phyloP scores from a whole-genome alignment of 2,888 invertebrate species.

The Periphyllus acericola region DNA sequence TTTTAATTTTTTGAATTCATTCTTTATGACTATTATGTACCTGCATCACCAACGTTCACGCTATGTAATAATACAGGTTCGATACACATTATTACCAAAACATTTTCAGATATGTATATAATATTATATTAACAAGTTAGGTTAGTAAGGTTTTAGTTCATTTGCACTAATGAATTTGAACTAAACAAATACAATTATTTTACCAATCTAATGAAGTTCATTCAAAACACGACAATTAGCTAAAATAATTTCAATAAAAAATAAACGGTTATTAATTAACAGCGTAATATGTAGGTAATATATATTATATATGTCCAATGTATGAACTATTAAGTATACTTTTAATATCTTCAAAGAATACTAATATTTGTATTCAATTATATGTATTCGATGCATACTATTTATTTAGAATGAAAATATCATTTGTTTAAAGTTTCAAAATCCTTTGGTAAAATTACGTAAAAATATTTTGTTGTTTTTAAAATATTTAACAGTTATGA shows the following conservation, averaged over 20 bases:
- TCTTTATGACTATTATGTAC: background rate
- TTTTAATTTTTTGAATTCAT: slow-evolving; percentile 22
- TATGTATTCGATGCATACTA: background rate
- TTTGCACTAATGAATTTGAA: background rate
- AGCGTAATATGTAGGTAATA: too few relatives aligned
- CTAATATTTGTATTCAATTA: background rate
- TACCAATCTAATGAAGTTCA: too few relatives aligned
- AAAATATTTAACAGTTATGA: background rate
- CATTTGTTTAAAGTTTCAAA: too few relatives aligned
- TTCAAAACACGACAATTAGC: too few relatives aligned
- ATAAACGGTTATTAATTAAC: too few relatives aligned
- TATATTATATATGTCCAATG: too few relatives aligned
- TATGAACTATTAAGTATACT: too few relatives aligned
- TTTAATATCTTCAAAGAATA: too few relatives aligned
- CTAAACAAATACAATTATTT: background rate
- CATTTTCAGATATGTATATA: background rate
- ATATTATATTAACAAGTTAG: background rate
- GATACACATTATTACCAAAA: background rate
- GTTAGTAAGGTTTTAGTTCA: background rate
- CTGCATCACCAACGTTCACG: background rate
- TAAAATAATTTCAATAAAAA: too few relatives aligned
- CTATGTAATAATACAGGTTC: background rate
- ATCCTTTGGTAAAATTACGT: too few relatives aligned
- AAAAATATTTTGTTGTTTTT: background rate
- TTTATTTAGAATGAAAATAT: background rate